Evolutionary conservation across 2,888 invertebrate species (phyloP), one percentile per base, ranked within the genome.

Genomic region (Drosophila tripunctata): DNA sequence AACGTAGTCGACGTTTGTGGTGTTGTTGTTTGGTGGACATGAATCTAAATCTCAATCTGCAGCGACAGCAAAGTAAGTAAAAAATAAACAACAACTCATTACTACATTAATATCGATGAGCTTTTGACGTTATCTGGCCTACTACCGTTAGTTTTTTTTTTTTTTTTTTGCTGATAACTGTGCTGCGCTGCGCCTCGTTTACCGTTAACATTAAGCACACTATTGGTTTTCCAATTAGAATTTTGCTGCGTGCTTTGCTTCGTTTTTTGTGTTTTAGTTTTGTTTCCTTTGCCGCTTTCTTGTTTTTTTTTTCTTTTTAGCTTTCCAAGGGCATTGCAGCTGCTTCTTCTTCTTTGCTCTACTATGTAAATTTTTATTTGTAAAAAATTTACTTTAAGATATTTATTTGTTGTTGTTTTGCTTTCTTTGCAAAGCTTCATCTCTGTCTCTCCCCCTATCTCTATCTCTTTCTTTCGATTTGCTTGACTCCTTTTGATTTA

Each of bases 41-140:
- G 83, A 75, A 79, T 70, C 70, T 73, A 61, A 77, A 72, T 67
- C 78, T 90, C 52, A 90, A 90, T 80, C 82, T 90, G 55, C 90
- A 89, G 75, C 81, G 88, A 67, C 89, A 90, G 61, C 88, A 89
- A 75, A 81, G 90, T 90, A 84, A 90, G 90, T 90, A 71, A 19
- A 14, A 36, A 27, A 27, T 10, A 10, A 27, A 6, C n/a, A 12
- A 2, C 6, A 19, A 1, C 36, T 10, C 19, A 5, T 3, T 5
- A 36, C 6, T 15, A 65, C 64, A 74, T 74, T 68, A 72, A 74
- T 74, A 73, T 74, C 72, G 72, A 74, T 74, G 75, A 61, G 48
- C n/a, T 56, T 74, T 50, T 62, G 22, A 38, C 52, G 56, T 74
- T 73, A 73, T 74, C 72, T 73, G 10, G 52, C 44, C 41, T 50